phyloP scores from a whole-genome alignment of 2,113 vertebrate genomes.

The human (Homo sapiens) region DNA sequence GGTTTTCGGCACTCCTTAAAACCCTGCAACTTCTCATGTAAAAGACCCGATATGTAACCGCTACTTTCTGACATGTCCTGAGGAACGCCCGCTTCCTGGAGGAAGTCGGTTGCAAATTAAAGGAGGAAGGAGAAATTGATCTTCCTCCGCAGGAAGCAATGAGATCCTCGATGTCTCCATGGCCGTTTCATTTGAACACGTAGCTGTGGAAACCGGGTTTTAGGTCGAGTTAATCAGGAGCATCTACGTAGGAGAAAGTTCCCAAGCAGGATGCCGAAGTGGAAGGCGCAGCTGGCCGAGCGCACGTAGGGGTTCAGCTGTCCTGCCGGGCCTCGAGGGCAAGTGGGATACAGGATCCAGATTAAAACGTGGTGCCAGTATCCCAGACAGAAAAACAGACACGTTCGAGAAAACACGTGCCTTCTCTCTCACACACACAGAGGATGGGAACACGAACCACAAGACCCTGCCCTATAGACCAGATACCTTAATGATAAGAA shows the following conservation, averaged over 20 bases:
- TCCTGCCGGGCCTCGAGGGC: slow-evolving; percentile 58
- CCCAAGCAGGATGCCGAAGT: slow-evolving; percentile 53
- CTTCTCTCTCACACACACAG: neutral
- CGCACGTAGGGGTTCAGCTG: slow-evolving; percentile 50
- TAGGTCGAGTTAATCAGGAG: slow-evolving; percentile 40
- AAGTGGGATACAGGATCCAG: neutral
- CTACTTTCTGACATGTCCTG: slow-evolving; percentile 5
- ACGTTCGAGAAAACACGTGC: slow-evolving; percentile 9
- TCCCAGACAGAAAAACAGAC: slow-evolving; percentile 39
- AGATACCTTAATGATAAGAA: neutral
- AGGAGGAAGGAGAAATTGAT: slow-evolving; percentile 39
- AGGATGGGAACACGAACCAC: slow-evolving; percentile 37
- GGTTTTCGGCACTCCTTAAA: neutral
- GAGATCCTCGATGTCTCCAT: neutral
- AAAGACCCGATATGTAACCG: neutral
- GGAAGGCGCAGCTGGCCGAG: neutral
- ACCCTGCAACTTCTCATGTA: neutral
- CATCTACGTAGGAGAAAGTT: neutral
- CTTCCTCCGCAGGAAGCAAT: slow-evolving; percentile 61
- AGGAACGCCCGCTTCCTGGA: slow-evolving; percentile 49
- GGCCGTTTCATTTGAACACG: slow-evolving; percentile 57
- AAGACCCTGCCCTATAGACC: neutral
- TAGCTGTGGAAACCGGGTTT: slow-evolving; percentile 44
- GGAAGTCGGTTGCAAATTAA: slow-evolving; percentile 47
- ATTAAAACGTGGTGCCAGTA: slow-evolving; percentile 9